A percentile compares a stretch with the other conserved stretches of the same genome.
Conservation (phyloP, 2,797 vertebrate species). For the Aulostomus chinensis region DNA sequence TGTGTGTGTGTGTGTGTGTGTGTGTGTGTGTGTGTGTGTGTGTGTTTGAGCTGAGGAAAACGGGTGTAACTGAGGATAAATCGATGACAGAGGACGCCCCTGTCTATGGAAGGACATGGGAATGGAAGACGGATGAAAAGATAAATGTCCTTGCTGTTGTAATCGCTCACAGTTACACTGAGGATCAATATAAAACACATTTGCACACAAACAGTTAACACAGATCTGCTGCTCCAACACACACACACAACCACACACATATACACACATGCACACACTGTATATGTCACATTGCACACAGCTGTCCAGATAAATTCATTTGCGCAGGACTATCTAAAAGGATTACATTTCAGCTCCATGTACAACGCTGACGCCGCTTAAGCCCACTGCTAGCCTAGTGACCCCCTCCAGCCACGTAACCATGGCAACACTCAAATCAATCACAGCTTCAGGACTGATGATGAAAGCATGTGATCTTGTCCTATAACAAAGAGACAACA, state of each 20-base stretch:
- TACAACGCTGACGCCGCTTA: conserved; percentile 41
- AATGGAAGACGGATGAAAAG: conserved; percentile 12
- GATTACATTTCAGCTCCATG: conserved; percentile 62
- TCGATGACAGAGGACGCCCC: conserved; percentile 1
- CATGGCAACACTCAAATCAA: conserved; percentile 70
- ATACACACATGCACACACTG: conserved; percentile 6
- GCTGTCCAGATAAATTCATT: conserved; percentile 51
- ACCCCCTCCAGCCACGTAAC: conserved; percentile 57
- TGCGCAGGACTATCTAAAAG: conserved; percentile 57
- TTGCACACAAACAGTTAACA: conserved; percentile 19
- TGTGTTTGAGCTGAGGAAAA: conserved; percentile 13
- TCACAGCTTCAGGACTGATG: conserved; percentile 66
- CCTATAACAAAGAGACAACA: conserved; percentile 45
- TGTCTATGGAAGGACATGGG: not conserved
- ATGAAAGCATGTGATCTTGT: conserved; percentile 61
- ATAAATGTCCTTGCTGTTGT: conserved; percentile 8
- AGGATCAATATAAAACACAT: conserved; percentile 30
- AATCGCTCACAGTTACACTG: conserved; percentile 26
- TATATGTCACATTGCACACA: conserved; percentile 39
- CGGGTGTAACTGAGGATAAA: conserved; percentile 9
- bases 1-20: too few species aligned
- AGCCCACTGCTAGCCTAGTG: conserved; percentile 51
- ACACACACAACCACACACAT: conserved; percentile 18
- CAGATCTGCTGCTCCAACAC: not conserved
- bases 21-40: too few species aligned